Percentiles rank a stretch among this genome's conserved stretches.
Evolutionary conservation across 2,797 vertebrate species (phyloP).

Genomic region (Hemitrygon akajei): DNA sequence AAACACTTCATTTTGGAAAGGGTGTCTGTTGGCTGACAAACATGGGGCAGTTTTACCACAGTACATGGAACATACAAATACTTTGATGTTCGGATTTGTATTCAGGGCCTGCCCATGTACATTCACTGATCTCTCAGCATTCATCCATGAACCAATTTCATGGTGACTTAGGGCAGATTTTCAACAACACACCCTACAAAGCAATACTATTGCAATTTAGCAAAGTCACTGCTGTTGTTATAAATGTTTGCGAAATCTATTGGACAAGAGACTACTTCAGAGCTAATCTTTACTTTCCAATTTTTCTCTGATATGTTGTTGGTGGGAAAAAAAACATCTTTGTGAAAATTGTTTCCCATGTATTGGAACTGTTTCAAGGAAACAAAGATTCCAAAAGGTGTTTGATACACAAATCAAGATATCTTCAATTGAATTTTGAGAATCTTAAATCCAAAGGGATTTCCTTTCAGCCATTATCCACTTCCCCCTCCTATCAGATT

Average conservation of each 20-base stretch:
- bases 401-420: not conserved
- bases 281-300: not conserved
- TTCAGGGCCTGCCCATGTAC: not conserved
- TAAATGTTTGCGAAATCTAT: not conserved
- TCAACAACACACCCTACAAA: not conserved
- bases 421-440: no score
- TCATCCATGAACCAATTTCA: constrained; percentile 20
- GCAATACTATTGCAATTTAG: not conserved
- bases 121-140: constrained; percentile 5
- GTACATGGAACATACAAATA: not conserved
- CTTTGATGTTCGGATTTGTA: constrained; percentile 12
- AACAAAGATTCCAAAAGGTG: not conserved
- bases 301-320: not conserved
- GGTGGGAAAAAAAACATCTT: not conserved
- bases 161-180: constrained; percentile 9
- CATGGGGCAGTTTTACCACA: not conserved
- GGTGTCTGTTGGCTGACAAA: not conserved
- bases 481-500: no score
- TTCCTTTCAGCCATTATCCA: no score
- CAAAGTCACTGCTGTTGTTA: not conserved
- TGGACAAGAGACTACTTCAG: not conserved
- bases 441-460: no score
- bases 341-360: not conserved
- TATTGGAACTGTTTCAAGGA: not conserved
- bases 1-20: not conserved